Conservation (phyloP, 2,113 vertebrate genomes). For the Chunga burmeisteri region DNA sequence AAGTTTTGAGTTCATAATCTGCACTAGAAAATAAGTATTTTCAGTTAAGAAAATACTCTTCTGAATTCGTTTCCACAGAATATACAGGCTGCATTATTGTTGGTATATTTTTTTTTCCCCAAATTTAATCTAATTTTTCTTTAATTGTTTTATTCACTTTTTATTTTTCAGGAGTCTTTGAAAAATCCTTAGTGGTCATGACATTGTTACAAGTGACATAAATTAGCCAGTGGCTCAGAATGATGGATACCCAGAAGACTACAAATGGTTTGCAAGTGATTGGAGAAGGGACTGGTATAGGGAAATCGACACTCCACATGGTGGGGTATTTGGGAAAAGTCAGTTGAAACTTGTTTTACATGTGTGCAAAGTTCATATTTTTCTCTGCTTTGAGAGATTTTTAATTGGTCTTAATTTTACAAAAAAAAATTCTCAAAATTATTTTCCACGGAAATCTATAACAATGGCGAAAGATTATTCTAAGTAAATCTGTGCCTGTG, state of each 20-base stretch:
- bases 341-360: constrained; percentile 91
- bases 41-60: background rate
- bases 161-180: constrained; percentile 84
- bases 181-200: constrained; percentile 82
- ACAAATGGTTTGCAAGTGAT: constrained; percentile 88
- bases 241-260: constrained; percentile 82
- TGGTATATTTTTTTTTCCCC: background rate
- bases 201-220: constrained; percentile 85
- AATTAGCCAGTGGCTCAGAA: constrained; percentile 83
- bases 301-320: constrained; percentile 87
- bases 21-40: background rate
- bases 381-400: constrained; percentile 70
- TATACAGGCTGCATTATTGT: background rate
- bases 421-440: constrained; percentile 25
- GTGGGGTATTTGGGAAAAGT: constrained; percentile 99
- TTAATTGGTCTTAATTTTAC: constrained; percentile 73
- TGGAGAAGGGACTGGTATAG: constrained; percentile 91
- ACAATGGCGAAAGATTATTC: constrained; percentile 93
- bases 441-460: constrained; percentile 88
- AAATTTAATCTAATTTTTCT: constrained; percentile 55
- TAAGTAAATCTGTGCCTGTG: constrained; percentile 21
- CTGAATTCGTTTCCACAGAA: background rate
- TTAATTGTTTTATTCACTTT: constrained; percentile 78
- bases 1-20: background rate
- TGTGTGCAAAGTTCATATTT: constrained; percentile 90